phyloP scores from a whole-genome alignment of 1,140 invertebrate genomes.

The Drosophila pseudoobscura region DNA sequence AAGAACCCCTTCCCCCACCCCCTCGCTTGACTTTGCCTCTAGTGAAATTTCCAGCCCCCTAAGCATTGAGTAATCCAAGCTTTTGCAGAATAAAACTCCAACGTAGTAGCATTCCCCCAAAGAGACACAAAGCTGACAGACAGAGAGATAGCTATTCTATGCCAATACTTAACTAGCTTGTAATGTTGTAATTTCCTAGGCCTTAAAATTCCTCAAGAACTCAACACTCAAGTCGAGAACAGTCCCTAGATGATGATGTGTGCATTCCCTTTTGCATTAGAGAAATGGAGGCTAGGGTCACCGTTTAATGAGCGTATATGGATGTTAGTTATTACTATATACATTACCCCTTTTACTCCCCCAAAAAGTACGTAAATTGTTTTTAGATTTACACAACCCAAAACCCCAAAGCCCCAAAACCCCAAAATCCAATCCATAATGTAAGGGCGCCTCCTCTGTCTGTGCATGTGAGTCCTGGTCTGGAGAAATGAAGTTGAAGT shows the following conservation, averaged over 20 bases:
- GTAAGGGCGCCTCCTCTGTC: neutral
- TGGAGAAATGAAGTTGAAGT: neutral
- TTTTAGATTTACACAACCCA: conserved; percentile 61
- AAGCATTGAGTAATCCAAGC: too few relatives aligned
- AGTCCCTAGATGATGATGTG: conserved; percentile 40
- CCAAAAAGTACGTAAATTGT: conserved; percentile 50
- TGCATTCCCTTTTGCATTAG: conserved; percentile 49
- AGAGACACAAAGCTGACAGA: neutral
- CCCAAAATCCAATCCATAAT: too few relatives aligned
- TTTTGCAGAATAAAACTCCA: neutral
- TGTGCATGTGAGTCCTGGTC: neutral
- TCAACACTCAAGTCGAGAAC: conserved; percentile 11
- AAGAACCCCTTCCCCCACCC: conserved; percentile 1
- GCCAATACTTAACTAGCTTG: conserved; percentile 80
- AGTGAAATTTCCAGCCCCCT: conserved; percentile 20
- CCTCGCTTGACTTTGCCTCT: conserved; percentile 36
- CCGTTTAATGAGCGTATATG: conserved; percentile 30
- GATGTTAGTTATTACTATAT: conserved; percentile 57
- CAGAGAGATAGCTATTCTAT: conserved; percentile 45
- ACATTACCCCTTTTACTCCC: conserved; percentile 4
- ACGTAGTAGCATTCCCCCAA: conserved; percentile 19
- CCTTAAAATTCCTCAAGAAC: conserved; percentile 27
- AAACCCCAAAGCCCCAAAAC: neutral
- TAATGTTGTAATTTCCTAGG: conserved; percentile 51
- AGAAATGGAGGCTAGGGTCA: conserved; percentile 21